Evolutionary conservation across 1,140 invertebrate species (phyloP).

Genomic region (Formica exsecta): DNA sequence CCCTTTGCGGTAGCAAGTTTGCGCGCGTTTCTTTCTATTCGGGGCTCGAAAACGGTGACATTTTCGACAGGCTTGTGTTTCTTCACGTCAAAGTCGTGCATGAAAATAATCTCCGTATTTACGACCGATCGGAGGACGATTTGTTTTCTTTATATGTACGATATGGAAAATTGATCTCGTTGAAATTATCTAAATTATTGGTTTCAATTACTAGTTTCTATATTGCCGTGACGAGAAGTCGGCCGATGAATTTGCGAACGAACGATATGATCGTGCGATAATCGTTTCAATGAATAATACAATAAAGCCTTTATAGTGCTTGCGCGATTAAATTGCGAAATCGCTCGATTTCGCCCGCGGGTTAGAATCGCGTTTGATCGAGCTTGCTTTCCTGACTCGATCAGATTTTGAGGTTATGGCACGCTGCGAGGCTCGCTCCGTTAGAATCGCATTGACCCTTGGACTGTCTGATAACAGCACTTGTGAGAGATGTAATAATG

Average conservation of each 20-base stretch:
- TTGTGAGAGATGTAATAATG: constrained; percentile 29
- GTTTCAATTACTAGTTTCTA: background rate
- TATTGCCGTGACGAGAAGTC: background rate
- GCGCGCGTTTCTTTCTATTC: background rate
- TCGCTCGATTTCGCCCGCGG: background rate
- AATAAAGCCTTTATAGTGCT: background rate
- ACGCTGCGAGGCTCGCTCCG: background rate
- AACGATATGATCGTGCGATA: background rate
- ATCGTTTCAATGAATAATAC: background rate
- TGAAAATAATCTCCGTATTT: background rate
- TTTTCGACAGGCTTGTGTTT: background rate
- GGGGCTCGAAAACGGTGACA: background rate
- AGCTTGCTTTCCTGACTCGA: constrained; percentile 14
- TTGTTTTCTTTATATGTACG: background rate
- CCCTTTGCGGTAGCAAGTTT: background rate
- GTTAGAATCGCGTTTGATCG: background rate
- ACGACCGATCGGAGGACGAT: background rate
- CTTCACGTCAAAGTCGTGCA: background rate
- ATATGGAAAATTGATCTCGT: background rate
- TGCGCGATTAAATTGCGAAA: constrained; percentile 6
- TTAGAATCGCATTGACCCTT: constrained; percentile 40
- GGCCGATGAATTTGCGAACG: background rate
- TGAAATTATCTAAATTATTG: background rate
- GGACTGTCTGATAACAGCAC: constrained; percentile 45
- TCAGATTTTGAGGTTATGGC: constrained; percentile 52